phyloP scores from a whole-genome alignment of 2,888 invertebrate genomes.

The Leucozona laternaria region DNA sequence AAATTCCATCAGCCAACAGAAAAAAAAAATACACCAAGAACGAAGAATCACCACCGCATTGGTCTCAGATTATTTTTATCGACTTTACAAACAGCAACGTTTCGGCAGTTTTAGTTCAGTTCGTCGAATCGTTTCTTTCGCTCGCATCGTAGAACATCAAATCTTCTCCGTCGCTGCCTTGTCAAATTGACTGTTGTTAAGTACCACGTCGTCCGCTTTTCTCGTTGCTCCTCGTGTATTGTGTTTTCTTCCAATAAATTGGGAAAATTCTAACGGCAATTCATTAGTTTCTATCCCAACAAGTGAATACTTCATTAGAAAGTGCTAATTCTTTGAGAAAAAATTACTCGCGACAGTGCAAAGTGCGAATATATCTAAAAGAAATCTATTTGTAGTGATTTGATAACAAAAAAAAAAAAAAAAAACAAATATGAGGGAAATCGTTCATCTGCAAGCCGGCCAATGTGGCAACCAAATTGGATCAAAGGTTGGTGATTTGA shows the following conservation, averaged over 20 bases:
- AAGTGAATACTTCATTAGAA: constrained; percentile 1
- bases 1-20: constrained; percentile 44
- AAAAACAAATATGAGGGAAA: constrained; percentile 91
- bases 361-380: constrained; percentile 48
- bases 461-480: constrained; percentile 97
- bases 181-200: constrained; percentile 62
- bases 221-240: constrained; percentile 45
- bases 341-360: constrained; percentile 27
- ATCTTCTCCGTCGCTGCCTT: constrained; percentile 58
- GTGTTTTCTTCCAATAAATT: constrained; percentile 24
- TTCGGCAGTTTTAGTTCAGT: constrained; percentile 36
- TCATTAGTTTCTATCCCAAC: constrained; percentile 16
- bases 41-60: constrained; percentile 62
- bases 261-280: constrained; percentile 37
- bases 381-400: constrained; percentile 51
- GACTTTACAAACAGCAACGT: constrained; percentile 66
- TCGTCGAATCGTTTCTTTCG: constrained; percentile 20
- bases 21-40: constrained; percentile 2
- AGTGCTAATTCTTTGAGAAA: constrained; percentile 9
- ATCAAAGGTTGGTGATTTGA: constrained; percentile 88
- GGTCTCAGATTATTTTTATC: constrained; percentile 72
- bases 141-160: constrained; percentile 27
- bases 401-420: constrained; percentile 80
- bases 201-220: constrained; percentile 60
- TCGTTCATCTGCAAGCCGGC: constrained; percentile 95